Evolutionary conservation across 2,888 invertebrate genomes (phyloP).

Genomic region (Dasysyrphus tricinctus): DNA sequence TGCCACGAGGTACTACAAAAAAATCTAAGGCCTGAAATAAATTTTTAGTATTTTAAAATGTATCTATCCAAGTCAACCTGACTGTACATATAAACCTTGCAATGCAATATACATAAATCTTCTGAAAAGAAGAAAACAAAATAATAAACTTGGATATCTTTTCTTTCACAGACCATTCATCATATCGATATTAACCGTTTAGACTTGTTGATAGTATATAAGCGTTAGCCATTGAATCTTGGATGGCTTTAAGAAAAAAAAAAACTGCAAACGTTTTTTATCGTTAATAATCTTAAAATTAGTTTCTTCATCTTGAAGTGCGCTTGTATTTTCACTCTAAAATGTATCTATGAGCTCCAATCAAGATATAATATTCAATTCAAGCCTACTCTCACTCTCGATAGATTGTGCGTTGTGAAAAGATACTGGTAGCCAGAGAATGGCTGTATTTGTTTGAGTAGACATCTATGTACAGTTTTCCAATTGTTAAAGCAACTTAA

Average conservation of each 20-base stretch:
- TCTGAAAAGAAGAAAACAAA: not conserved
- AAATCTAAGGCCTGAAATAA: too few species aligned
- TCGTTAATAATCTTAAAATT: slow-evolving; percentile 59
- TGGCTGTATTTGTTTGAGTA: not conserved
- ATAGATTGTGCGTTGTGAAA: slow-evolving; percentile 2
- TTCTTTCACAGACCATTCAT: slow-evolving; percentile 55
- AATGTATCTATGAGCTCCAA: not conserved
- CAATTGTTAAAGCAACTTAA: not conserved
- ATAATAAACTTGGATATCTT: slow-evolving; percentile 49
- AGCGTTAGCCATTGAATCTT: slow-evolving; percentile 5
- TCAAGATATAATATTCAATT: slow-evolving; percentile 5
- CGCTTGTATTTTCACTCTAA: slow-evolving; percentile 38
- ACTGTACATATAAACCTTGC: not conserved
- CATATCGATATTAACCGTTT: slow-evolving; percentile 58
- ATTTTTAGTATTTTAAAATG: not conserved
- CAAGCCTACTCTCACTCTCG: slow-evolving; percentile 61
- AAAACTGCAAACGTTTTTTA: slow-evolving; percentile 33
- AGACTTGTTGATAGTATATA: slow-evolving; percentile 12
- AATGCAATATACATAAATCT: slow-evolving; percentile 27
- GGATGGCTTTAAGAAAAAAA: not conserved
- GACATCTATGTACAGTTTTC: not conserved
- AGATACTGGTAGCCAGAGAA: not conserved
- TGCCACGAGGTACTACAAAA: too few species aligned
- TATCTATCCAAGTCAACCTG: not conserved
- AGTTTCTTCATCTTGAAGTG: slow-evolving; percentile 36